Evolutionary conservation across 2,888 invertebrate species (phyloP).

Genomic region (Torymus texanus): DNA sequence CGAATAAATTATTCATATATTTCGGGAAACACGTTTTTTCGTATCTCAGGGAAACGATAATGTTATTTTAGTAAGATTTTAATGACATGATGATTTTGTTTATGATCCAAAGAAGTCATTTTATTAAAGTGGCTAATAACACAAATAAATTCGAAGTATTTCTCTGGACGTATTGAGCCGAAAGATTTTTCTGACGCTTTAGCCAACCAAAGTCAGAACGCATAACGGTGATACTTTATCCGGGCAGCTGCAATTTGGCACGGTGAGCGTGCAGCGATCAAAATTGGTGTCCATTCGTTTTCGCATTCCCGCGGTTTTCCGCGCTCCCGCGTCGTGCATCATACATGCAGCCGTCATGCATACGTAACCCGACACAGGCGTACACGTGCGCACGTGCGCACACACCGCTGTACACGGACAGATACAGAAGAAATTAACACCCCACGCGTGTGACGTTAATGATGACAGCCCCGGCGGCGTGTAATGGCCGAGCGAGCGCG

Average conservation of each 20-base stretch:
- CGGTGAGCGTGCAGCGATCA: not conserved
- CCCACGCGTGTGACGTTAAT: slow-evolving; percentile 58
- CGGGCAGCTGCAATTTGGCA: slow-evolving; percentile 22
- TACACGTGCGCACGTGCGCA: not conserved
- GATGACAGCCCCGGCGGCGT: slow-evolving; percentile 51
- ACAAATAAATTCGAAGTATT: too few species aligned
- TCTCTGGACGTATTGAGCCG: not conserved
- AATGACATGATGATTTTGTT: too few species aligned
- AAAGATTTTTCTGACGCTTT: not conserved
- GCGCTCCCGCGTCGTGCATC: not conserved
- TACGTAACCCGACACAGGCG: not conserved
- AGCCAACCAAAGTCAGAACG: slow-evolving; percentile 3
- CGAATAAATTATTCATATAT: slow-evolving; percentile 13
- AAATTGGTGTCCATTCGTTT: slow-evolving; percentile 32
- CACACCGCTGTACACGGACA: not conserved
- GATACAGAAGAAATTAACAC: slow-evolving; percentile 57
- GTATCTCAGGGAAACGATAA: slow-evolving; percentile 13
- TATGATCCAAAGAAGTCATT: too few species aligned
- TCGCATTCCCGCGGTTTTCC: slow-evolving; percentile 36
- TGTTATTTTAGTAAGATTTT: slow-evolving; percentile 7
- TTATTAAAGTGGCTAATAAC: too few species aligned
- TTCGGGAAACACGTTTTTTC: not conserved
- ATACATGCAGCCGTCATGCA: not conserved
- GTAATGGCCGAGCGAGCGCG: not conserved
- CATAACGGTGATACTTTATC: slow-evolving; percentile 21